Evolutionary conservation across 2,113 vertebrate species (phyloP).

Genomic region (Lepisosteus osseus): DNA sequence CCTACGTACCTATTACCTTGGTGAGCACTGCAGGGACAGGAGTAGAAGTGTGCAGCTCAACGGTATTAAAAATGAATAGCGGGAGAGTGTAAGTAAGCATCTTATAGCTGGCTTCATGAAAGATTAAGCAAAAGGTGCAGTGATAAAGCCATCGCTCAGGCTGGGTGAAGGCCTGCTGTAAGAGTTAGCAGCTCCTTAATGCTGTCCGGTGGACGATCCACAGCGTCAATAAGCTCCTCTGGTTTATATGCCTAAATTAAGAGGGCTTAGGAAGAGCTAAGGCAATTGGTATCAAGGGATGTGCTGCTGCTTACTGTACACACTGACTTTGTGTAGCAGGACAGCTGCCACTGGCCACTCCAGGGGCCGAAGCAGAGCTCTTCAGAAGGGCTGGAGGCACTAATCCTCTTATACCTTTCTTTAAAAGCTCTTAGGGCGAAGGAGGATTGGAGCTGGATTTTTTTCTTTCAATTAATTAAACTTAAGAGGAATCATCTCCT

Average conservation of each 20-base stretch:
- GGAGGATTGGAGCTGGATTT: conserved; percentile 12
- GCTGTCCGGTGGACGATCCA: conserved; percentile 14
- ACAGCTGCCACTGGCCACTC: conserved; percentile 16
- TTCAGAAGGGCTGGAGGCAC: conserved; percentile 22
- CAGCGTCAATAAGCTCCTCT: conserved; percentile 17
- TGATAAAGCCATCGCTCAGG: not conserved
- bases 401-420: conserved; percentile 38
- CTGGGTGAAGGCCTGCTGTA: conserved; percentile 4
- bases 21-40: conserved; percentile 34
- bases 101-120: not conserved
- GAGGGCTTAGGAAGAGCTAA: conserved; percentile 29
- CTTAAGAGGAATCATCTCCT: conserved; percentile 9
- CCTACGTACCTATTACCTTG: conserved; percentile 41
- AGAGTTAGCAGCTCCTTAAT: conserved; percentile 16
- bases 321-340: conserved; percentile 13
- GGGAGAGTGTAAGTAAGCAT: not conserved
- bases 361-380: conserved; percentile 24
- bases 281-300: conserved; percentile 24
- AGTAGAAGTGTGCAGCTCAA: conserved; percentile 12
- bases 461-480: conserved; percentile 16
- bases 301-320: not conserved
- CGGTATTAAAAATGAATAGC: conserved; percentile 38
- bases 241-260: conserved; percentile 34
- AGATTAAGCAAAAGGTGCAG: not conserved
- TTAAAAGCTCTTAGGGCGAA: conserved; percentile 26